phyloP scores from a whole-genome alignment of 2,113 vertebrate genomes.

The Heptranchias perlo region DNA sequence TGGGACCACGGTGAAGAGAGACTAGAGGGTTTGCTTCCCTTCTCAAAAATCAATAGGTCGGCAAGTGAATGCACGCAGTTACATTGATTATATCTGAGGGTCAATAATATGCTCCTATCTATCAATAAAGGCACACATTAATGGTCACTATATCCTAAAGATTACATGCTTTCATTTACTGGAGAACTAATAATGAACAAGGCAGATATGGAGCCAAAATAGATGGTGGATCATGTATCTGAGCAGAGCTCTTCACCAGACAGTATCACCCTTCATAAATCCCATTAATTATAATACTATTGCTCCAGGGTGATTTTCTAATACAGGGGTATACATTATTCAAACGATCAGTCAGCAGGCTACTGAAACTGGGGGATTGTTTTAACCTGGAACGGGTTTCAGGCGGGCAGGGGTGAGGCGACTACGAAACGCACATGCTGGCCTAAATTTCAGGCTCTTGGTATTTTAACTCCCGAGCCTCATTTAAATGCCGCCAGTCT shows the following conservation, averaged over 20 bases:
- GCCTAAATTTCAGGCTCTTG: too few species aligned
- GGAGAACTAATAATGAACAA: not conserved
- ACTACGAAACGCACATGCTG: not conserved
- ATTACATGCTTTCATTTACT: not conserved
- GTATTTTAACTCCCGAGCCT: not conserved
- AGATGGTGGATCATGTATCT: not conserved
- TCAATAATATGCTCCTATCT: slow-evolving; percentile 7
- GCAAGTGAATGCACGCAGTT: not conserved
- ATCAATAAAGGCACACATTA: slow-evolving; percentile 12
- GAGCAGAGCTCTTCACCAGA: not conserved
- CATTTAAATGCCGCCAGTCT: not conserved
- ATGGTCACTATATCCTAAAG: not conserved
- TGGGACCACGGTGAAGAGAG: not conserved
- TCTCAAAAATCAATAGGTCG: slow-evolving; percentile 1
- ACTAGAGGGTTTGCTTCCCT: not conserved
- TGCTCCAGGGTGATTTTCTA: not conserved
- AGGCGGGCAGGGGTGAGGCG: not conserved
- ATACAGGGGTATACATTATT: not conserved
- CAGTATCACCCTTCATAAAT: not conserved
- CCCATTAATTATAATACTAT: not conserved
- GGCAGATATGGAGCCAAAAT: not conserved
- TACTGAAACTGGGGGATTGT: not conserved
- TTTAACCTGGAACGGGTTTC: not conserved
- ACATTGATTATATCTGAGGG: slow-evolving; percentile 10
- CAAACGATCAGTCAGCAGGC: not conserved